A percentile compares a stretch with the other conserved stretches of the same genome.
These are phyloP conservation scores for Pocillopora verrucosa DNA, from an alignment of 64 coral and sea anemone genomes.

Conservation along the genomic window DNA sequence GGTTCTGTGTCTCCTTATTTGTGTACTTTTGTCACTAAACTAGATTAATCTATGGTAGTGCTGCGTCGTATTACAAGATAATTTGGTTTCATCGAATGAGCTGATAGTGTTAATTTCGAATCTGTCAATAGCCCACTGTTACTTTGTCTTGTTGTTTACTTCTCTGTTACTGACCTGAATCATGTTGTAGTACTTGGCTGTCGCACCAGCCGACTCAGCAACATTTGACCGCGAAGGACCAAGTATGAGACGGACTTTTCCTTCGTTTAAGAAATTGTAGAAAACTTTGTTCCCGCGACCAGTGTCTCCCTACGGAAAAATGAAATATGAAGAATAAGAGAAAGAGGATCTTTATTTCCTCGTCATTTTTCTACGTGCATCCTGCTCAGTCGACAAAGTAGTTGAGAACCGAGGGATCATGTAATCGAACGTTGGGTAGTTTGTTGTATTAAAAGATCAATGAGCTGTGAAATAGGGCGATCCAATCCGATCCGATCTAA, in stretches of 20 bases:
- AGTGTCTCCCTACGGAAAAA: slow-evolving; percentile 46
- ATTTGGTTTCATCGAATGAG: neutral
- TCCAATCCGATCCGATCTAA: too few relatives aligned
- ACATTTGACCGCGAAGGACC: slow-evolving; percentile 73
- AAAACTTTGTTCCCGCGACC: slow-evolving; percentile 67
- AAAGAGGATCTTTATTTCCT: neutral
- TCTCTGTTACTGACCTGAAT: slow-evolving; percentile 36
- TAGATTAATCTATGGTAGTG: too few relatives aligned
- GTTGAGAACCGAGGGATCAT: too few relatives aligned
- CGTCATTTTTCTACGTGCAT: neutral
- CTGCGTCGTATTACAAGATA: neutral
- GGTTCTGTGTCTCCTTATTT: too few relatives aligned
- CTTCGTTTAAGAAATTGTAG: slow-evolving; percentile 46
- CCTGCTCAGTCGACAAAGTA: neutral
- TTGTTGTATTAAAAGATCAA: too few relatives aligned
- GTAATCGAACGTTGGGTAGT: too few relatives aligned
- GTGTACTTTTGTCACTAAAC: too few relatives aligned
- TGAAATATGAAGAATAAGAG: neutral
- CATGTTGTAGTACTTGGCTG: slow-evolving; percentile 65
- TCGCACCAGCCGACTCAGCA: slow-evolving; percentile 56
- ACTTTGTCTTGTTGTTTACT: too few relatives aligned
- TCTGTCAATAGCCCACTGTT: too few relatives aligned
- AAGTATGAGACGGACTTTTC: slow-evolving; percentile 40
- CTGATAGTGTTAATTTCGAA: neutral
- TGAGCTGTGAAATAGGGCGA: too few relatives aligned